Base-by-base conservation (phyloP, 2,113 vertebrate species). In the Mirounga angustirostris region DNA sequence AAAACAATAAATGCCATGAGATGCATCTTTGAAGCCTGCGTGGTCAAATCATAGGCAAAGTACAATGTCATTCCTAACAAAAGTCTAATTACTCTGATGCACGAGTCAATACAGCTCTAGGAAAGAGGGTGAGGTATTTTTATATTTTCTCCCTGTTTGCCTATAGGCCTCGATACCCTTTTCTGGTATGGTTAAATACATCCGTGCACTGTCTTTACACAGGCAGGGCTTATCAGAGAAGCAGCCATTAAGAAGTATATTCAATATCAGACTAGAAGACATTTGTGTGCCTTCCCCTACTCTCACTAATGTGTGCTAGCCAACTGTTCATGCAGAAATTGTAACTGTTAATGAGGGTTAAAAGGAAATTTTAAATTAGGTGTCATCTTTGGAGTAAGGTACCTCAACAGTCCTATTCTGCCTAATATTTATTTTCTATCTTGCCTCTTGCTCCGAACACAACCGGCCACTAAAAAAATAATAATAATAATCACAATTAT, bases 321-420 rank as follows among this genome's bases (percentile, higher is more conserved):
- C 98, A 99, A 98, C 98, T 98, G 98, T 98, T 99, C 98, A 98
- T 98, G 98, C 98, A 98, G 98, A 98, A 99, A 99, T 98, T 98
- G 98, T 98, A 98, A 97, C 95, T 97, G 98, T 98, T 99, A 99
- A 99, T 98, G 98, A 98, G 98, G 98, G 98, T 98, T 98, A 98
- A 99, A 98, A 98, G 92, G 98, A 98, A 98, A 97, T 98, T 98
- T 98, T 98, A 98, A 98, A 98, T 99, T 97, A 98, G 98, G 98
- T 98, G 98, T 98, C 98, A 98, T 98, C 95, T 93, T 95, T 96
- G 94, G 92, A 99, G 98, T 97, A 98, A 98, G 97, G 97, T 95
- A 97, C 92, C 5, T 69, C 95, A 92, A 98, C 97, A 98, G 65
- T 91, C 91, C 97, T 91, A 92, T 93, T 98, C 97, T 98, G 88